Evolutionary conservation across 2,113 vertebrate species (phyloP), one percentile per base, ranked within the genome.

Genomic region (Istiophorus platypterus): DNA sequence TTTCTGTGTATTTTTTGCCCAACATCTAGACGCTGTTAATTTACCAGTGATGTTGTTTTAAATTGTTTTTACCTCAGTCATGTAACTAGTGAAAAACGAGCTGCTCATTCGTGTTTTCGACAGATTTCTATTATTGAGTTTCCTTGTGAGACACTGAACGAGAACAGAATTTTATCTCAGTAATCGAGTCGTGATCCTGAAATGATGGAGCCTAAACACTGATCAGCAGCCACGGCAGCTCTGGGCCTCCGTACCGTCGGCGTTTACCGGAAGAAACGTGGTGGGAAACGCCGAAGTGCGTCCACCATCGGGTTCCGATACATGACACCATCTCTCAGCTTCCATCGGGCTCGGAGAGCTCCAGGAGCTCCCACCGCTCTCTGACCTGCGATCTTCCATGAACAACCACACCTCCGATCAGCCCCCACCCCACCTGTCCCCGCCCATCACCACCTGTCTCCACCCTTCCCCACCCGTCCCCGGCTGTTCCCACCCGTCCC

Each of bases 301-400:
- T 8, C 0, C 2, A 29, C 1, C 45, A 34, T 49, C 27, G 67
- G 24, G 27, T 74, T 22, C 51, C 34, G 42, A 66, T 5, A 61
- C 62, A 41, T n/a, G 59, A 73, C 22, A n/a, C 49, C 49, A 22
- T 76, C 64, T 82, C 76, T 86, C 59, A 87, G 75, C 91, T 92
- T 92, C 89, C 91, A 78, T 71, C 12, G 47, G 58, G 52, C 61
- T 77, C 41, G 37, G 78, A 74, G 80, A 80, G 83, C 72, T 42
- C 41, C 24, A 51, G 42, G 42, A 45, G 39, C 84, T 87, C 88
- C 87, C 85, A 27, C 1, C 29, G 31, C 69, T 76, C 82, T 80
- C 80, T 31, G 29, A 63, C 74, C 58, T 61, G 73, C 5, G 73
- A 88, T 90, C 92, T 91, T 91, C 89, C 87, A 91, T 57, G 24